Conservation (phyloP, 2,113 vertebrate species). For the Leptocoma aspasia region DNA sequence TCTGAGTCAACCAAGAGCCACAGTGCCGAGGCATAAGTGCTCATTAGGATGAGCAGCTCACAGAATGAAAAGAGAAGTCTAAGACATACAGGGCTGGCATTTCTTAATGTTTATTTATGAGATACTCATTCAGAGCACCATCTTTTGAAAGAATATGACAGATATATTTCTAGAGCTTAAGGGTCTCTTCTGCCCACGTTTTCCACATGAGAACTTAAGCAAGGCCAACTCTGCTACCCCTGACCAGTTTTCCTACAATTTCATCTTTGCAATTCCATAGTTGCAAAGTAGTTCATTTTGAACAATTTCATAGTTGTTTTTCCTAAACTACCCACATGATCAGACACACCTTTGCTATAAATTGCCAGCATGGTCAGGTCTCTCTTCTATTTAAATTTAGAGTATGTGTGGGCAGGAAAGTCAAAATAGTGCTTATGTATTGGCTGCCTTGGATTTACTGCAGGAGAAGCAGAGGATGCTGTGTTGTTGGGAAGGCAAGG, state of each 20-base stretch:
- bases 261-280: background rate
- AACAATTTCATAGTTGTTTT: background rate
- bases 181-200: background rate
- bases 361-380: background rate
- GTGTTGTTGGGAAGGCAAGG: background rate
- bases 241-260: background rate
- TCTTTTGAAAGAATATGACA: background rate
- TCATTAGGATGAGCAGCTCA: background rate
- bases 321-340: background rate
- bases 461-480: background rate
- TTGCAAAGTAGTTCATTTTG: too few relatives aligned
- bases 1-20: background rate
- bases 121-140: background rate
- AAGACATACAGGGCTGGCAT: background rate
- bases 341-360: background rate
- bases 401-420: background rate
- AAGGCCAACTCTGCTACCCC: background rate
- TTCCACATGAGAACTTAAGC: background rate
- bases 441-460: background rate
- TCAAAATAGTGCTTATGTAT: background rate
- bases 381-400: background rate
- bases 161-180: background rate
- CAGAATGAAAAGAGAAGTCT: background rate
- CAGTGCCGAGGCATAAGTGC: background rate
- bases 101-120: background rate